These are phyloP conservation scores for Meloidogyne floridensis DNA, from an alignment of 1,140 invertebrate species.

Conservation along the genomic window DNA sequence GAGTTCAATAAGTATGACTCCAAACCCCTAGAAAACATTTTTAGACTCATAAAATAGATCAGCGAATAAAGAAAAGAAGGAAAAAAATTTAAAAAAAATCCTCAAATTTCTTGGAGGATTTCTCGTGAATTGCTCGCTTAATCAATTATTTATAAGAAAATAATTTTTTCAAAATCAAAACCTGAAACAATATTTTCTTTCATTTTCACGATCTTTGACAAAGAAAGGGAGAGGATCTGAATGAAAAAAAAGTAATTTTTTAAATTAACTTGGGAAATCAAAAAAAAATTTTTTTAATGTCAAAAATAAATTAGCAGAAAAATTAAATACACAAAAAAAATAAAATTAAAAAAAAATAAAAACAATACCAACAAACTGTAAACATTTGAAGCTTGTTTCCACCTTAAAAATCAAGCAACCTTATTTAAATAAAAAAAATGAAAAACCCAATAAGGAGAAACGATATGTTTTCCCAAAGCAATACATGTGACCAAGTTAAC, in stretches of 20 bases:
- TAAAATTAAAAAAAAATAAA: too few species aligned
- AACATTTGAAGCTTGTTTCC: conserved; percentile 27
- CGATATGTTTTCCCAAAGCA: conserved; percentile 36
- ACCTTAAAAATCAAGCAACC: background rate
- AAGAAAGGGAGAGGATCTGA: conserved; percentile 44
- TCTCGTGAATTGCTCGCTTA: too few species aligned
- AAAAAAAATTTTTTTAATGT: too few species aligned
- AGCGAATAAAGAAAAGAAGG: too few species aligned
- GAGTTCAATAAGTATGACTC: too few species aligned
- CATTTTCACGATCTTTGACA: conserved; percentile 43
- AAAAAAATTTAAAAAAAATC: too few species aligned
- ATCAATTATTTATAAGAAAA: too few species aligned
- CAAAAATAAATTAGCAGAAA: too few species aligned
- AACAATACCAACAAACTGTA: conserved; percentile 37
- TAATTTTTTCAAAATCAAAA: background rate
- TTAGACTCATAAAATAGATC: too few species aligned
- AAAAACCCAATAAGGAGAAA: conserved; percentile 35
- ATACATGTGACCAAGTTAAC: conserved; percentile 41
- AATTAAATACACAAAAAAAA: background rate
- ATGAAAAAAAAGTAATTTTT: conserved; percentile 10
- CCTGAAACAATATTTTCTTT: conserved; percentile 37
- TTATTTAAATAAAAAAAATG: background rate
- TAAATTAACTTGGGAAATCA: background rate
- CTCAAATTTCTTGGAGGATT: too few species aligned
- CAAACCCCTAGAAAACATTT: too few species aligned